phyloP scores from a whole-genome alignment of 2,888 invertebrate species.

The Cantharis nigra region DNA sequence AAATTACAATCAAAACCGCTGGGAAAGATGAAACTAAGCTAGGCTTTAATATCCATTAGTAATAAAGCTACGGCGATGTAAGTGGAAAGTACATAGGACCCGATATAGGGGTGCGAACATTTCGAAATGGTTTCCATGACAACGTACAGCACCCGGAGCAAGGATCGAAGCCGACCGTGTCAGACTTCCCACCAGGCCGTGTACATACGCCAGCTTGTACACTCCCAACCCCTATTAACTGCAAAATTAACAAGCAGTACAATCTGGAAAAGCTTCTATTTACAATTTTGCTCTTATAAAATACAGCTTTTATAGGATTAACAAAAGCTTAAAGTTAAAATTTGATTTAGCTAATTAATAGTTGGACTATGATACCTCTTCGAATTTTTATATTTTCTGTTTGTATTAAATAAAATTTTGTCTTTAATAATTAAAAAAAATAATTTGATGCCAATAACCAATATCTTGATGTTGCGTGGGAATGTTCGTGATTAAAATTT shows the following conservation, averaged over 20 bases:
- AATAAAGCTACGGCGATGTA: constrained; percentile 28
- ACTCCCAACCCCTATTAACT: constrained; percentile 40
- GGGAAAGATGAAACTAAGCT: constrained; percentile 9
- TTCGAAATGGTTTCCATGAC: constrained; percentile 46
- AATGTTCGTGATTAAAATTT: neutral
- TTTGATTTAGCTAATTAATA: neutral
- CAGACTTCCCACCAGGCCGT: constrained; percentile 57
- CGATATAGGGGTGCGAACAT: constrained; percentile 27
- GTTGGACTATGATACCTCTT: neutral
- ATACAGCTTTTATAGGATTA: constrained; percentile 16
- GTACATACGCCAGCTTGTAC: constrained; percentile 56
- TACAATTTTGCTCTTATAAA: constrained; percentile 5
- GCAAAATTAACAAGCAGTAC: constrained; percentile 30
- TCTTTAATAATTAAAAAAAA: neutral
- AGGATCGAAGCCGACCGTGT: constrained; percentile 57
- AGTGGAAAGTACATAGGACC: constrained; percentile 29
- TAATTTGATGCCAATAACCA: neutral
- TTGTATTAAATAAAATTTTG: neutral
- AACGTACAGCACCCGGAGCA: constrained; percentile 52
- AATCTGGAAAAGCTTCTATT: constrained; percentile 11
- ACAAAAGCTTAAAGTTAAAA: neutral
- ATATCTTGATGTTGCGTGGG: neutral
- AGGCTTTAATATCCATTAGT: constrained; percentile 30
- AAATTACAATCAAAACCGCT: constrained; percentile 2
- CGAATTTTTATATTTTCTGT: neutral